Evolutionary conservation across 2,797 vertebrate species (phyloP).

Genomic region (Apogon hyalosoma): DNA sequence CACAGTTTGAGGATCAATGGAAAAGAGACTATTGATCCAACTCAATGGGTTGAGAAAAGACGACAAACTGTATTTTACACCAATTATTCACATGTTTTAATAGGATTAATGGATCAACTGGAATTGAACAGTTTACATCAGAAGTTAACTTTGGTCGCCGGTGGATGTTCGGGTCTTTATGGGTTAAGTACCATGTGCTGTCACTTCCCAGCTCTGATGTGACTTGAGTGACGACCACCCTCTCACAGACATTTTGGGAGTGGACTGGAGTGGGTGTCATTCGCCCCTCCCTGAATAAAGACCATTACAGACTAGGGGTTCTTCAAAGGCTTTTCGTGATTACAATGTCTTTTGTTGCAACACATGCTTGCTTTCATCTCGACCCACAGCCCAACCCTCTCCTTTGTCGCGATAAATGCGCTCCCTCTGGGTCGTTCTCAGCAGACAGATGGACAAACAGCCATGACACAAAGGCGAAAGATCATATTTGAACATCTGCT

Average conservation of each 20-base stretch:
- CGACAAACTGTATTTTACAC: too few species aligned
- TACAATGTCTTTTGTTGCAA: slow-evolving; percentile 64
- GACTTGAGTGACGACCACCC: neutral
- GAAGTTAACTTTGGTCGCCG: neutral
- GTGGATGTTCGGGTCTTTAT: too few species aligned
- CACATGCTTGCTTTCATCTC: slow-evolving; percentile 67
- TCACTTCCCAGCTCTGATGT: neutral
- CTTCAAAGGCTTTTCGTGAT: slow-evolving; percentile 62
- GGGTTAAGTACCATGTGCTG: neutral
- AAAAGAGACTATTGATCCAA: too few species aligned
- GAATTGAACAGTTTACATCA: neutral
- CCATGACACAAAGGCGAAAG: slow-evolving; percentile 30
- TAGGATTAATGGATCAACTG: too few species aligned
- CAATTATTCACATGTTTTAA: too few species aligned
- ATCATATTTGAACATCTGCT: slow-evolving; percentile 47
- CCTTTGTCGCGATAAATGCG: slow-evolving; percentile 40
- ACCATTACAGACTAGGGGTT: slow-evolving; percentile 59
- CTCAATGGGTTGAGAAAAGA: too few species aligned
- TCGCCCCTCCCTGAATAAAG: slow-evolving; percentile 32
- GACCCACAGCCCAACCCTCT: slow-evolving; percentile 44
- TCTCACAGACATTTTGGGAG: neutral
- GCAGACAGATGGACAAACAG: slow-evolving; percentile 45
- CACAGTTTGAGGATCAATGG: too few species aligned
- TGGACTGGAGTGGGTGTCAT: slow-evolving; percentile 35
- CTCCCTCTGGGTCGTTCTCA: slow-evolving; percentile 32